Evolutionary conservation across 2,113 vertebrate species (phyloP).

Genomic region (Chiloscyllium plagiosum): DNA sequence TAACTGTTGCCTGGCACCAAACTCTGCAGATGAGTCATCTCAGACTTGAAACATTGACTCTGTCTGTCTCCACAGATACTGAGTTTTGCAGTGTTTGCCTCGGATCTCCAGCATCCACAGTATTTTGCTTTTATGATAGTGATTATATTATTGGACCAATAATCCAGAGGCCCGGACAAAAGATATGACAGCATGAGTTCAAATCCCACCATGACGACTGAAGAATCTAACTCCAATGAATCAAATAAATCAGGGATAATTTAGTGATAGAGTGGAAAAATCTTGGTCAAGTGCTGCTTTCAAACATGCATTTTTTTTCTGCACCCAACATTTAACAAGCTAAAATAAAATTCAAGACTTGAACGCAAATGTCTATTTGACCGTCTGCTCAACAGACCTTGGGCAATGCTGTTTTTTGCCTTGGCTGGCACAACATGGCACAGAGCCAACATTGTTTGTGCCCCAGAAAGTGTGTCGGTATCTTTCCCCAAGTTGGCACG

Average conservation of each 20-base stretch:
- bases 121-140: too few species aligned
- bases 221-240: too few species aligned
- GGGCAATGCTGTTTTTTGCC: not conserved
- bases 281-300: not conserved
- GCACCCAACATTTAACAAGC: not conserved
- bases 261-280: too few species aligned
- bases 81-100: too few species aligned
- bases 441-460: not conserved
- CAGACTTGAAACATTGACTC: too few species aligned
- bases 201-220: too few species aligned
- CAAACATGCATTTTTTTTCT: not conserved
- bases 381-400: not conserved
- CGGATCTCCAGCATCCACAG: too few species aligned
- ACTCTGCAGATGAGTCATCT: not conserved
- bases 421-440: not conserved
- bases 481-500: not conserved
- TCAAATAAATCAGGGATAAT: too few species aligned
- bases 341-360: not conserved
- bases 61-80: too few species aligned
- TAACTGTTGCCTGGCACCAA: not conserved
- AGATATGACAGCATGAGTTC: too few species aligned
- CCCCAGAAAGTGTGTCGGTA: not conserved
- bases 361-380: not conserved
- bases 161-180: too few species aligned
- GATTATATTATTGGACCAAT: too few species aligned